phyloP scores from a whole-genome alignment of 1,140 invertebrate genomes.

The Microplitis demolitor region DNA sequence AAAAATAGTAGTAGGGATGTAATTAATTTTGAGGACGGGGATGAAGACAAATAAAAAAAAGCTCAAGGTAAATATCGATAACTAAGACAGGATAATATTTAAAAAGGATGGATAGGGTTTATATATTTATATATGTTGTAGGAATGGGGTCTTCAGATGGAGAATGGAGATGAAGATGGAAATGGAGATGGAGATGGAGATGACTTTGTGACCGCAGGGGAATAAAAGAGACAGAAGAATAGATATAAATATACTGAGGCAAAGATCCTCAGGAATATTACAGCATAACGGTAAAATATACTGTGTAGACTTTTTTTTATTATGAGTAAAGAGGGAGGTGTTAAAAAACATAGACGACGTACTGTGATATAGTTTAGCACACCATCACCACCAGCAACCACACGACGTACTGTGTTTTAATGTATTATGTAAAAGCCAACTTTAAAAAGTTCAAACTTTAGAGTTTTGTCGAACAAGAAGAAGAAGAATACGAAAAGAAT shows the following conservation, averaged over 20 bases:
- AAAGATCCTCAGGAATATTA: conserved; percentile 8
- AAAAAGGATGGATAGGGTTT: neutral
- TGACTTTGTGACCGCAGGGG: neutral
- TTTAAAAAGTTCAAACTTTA: neutral
- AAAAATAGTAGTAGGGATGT: too few species aligned
- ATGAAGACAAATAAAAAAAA: too few species aligned
- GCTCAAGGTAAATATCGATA: too few species aligned
- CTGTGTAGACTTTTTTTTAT: conserved; percentile 2
- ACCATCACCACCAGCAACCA: neutral
- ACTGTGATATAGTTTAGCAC: neutral
- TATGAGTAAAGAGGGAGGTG: neutral
- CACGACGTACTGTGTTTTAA: neutral
- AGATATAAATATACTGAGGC: neutral
- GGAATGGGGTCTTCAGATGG: neutral
- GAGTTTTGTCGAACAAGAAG: too few species aligned
- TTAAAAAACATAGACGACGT: neutral
- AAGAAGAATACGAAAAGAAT: too few species aligned
- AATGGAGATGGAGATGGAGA: conserved; percentile 1
- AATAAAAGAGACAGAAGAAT: neutral
- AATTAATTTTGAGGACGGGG: too few species aligned
- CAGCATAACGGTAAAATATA: conserved; percentile 7
- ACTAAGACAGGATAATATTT: too few species aligned
- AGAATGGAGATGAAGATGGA: neutral
- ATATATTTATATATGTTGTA: neutral
- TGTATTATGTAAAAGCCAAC: neutral